A percentile compares a stretch with the other conserved stretches of the same genome.
phyloP scores from a whole-genome alignment of 1,140 invertebrate species.

The Oreohelix idahoensis region DNA sequence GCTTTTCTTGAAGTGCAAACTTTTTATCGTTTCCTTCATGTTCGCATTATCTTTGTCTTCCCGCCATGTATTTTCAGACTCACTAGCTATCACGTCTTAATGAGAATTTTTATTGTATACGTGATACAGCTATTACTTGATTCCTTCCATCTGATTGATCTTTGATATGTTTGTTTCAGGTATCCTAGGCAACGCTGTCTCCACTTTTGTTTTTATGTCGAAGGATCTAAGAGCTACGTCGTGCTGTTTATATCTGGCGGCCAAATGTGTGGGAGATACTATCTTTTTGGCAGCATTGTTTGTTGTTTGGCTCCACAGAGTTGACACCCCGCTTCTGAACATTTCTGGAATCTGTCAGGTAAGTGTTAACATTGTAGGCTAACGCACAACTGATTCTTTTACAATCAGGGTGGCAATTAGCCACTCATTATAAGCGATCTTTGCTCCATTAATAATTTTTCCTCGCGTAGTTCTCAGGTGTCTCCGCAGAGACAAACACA shows the following conservation, averaged over 20 bases:
- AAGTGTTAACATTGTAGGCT: not conserved
- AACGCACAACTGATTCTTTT: too few species aligned
- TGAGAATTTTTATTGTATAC: not conserved
- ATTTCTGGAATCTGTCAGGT: constrained; percentile 54
- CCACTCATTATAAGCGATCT: too few species aligned
- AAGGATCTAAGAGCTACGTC: constrained; percentile 47
- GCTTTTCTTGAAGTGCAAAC: too few species aligned
- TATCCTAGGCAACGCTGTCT: constrained; percentile 51
- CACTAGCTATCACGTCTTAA: not conserved
- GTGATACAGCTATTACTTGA: too few species aligned
- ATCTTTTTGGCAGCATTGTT: constrained; percentile 54
- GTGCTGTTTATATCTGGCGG: constrained; percentile 57
- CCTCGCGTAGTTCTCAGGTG: too few species aligned
- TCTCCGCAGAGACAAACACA: too few species aligned
- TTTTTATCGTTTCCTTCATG: too few species aligned
- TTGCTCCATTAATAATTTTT: too few species aligned
- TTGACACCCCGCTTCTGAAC: constrained; percentile 70
- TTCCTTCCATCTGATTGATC: too few species aligned
- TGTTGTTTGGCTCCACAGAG: constrained; percentile 75
- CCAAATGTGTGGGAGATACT: constrained; percentile 51
- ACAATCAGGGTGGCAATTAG: too few species aligned
- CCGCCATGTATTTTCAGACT: not conserved
- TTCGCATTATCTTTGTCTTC: too few species aligned
- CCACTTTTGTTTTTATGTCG: constrained; percentile 49
- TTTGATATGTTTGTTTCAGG: constrained; percentile 27